These are phyloP conservation scores for Desmodus rotundus DNA, from an alignment of 2,113 vertebrate genomes.

Conservation along the genomic window DNA sequence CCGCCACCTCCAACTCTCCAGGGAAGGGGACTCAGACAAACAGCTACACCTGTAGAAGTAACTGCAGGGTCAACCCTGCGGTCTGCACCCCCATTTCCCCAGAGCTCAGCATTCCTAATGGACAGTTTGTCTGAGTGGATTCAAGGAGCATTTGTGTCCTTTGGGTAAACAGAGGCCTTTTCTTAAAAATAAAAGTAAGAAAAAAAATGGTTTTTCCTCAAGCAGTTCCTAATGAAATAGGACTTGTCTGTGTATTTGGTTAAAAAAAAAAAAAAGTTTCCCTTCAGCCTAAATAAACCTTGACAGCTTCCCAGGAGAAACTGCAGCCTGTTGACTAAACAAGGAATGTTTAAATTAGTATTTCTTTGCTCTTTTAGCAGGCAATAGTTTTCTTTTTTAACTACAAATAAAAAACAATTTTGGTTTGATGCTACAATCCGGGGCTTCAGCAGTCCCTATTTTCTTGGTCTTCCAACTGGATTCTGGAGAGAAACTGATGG, in stretches of 20 bases:
- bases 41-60: background rate
- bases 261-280: background rate
- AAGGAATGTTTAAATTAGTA: background rate
- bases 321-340: slow-evolving; percentile 34
- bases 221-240: slow-evolving; percentile 6
- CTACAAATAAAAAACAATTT: background rate
- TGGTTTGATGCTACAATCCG: background rate
- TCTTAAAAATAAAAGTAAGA: background rate
- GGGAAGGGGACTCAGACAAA: background rate
- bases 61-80: background rate
- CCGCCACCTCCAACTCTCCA: background rate
- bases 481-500: background rate
- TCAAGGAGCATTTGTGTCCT: background rate
- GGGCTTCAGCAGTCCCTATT: background rate
- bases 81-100: background rate
- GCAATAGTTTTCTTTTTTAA: background rate
- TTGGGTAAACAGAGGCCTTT: background rate
- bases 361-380: background rate
- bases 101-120: background rate
- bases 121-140: background rate
- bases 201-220: background rate
- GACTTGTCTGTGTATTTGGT: background rate
- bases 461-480: background rate
- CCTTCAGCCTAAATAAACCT: background rate
- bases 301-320: slow-evolving; percentile 31